Percentiles rank a stretch among this genome's conserved stretches.
Evolutionary conservation across 2,797 vertebrate species (phyloP).

Genomic region (Micropoecilia bifurca): DNA sequence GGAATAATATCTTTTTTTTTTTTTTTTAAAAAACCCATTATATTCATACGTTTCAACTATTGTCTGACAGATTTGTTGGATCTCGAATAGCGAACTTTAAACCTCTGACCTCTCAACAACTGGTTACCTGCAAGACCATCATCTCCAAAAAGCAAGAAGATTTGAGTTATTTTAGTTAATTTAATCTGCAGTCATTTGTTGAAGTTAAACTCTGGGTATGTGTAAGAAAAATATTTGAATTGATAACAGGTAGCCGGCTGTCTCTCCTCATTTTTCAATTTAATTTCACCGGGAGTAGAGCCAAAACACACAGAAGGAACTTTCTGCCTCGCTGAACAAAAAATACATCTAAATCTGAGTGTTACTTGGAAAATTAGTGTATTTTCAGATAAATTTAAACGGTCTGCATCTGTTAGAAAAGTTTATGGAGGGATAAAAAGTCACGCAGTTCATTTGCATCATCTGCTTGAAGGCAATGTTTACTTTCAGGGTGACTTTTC

Average conservation of each 20-base stretch:
- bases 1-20: conserved; percentile 20
- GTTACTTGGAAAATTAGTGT: conserved; percentile 32
- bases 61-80: conserved; percentile 15
- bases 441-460: conserved; percentile 19
- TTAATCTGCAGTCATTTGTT: conserved; percentile 83
- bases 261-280: conserved; percentile 78
- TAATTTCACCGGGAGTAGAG: conserved; percentile 61
- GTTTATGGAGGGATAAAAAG: conserved; percentile 16
- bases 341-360: conserved; percentile 41
- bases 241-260: conserved; percentile 84
- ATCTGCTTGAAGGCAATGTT: conserved; percentile 13
- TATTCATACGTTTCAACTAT: conserved; percentile 43
- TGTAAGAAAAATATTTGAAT: conserved; percentile 86
- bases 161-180: conserved; percentile 76
- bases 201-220: conserved; percentile 78
- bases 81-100: conserved; percentile 29
- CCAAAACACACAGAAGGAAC: conserved; percentile 73
- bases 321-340: conserved; percentile 53
- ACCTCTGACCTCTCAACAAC: conserved; percentile 44
- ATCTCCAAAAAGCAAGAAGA: conserved; percentile 40
- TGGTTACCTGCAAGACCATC: conserved; percentile 38
- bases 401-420: conserved; percentile 23
- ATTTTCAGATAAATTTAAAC: conserved; percentile 34
- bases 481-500: background rate
- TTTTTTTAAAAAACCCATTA: background rate